phyloP scores from a whole-genome alignment of 2,113 vertebrate genomes.

The Grallaria varia region DNA sequence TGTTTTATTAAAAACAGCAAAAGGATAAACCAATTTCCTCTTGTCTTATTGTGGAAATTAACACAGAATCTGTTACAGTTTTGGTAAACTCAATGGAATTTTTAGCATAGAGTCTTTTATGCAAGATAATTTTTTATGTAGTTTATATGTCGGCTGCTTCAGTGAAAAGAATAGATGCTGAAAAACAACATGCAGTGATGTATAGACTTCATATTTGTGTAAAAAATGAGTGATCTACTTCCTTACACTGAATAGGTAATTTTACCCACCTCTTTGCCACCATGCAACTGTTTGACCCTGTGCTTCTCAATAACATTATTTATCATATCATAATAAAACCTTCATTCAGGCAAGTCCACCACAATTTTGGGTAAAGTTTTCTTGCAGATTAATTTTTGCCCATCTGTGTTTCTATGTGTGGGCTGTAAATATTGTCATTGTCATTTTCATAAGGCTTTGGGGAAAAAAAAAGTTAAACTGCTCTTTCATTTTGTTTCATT shows the following conservation, averaged over 20 bases:
- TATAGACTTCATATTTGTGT: neutral
- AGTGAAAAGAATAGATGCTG: neutral
- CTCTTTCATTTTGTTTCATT: conserved; percentile 3
- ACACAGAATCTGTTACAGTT: neutral
- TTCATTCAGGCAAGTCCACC: neutral
- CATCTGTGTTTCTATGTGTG: neutral
- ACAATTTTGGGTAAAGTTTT: neutral
- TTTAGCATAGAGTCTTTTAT: neutral
- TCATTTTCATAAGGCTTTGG: neutral
- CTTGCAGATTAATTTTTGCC: conserved; percentile 21
- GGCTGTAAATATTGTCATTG: conserved; percentile 23
- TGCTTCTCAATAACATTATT: neutral
- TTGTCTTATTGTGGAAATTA: neutral
- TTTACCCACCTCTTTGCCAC: neutral
- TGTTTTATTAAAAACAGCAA: neutral
- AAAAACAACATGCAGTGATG: neutral
- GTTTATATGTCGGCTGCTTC: neutral
- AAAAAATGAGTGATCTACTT: neutral
- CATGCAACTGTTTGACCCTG: neutral
- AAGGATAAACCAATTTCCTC: neutral
- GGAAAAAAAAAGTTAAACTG: neutral
- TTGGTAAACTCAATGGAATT: neutral
- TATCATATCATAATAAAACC: neutral
- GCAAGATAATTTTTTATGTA: neutral
- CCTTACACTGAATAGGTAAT: neutral